Conservation (phyloP, 2,888 invertebrate genomes). For the Lasius fuliginosus region DNA sequence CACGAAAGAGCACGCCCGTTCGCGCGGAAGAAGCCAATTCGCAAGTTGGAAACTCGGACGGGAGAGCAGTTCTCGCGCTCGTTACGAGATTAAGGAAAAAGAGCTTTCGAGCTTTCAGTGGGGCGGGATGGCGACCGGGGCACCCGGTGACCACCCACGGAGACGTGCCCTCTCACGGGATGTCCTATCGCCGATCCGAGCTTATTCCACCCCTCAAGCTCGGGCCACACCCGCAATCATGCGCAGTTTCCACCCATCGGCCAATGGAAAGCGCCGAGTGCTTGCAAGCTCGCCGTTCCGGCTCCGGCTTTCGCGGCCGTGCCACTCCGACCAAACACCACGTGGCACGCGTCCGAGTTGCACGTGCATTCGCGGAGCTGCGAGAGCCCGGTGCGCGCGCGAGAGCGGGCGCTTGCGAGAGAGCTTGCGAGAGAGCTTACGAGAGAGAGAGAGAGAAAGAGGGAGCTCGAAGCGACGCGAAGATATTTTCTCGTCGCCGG, state of each 20-base stretch:
- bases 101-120: constrained; percentile 65
- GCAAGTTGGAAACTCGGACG: constrained; percentile 71
- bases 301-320: constrained; percentile 61
- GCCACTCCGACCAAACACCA: constrained; percentile 80
- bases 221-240: constrained; percentile 83
- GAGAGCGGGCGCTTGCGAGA: constrained; percentile 55
- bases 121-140: constrained; percentile 38
- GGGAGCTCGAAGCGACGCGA: constrained; percentile 33
- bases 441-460: constrained; percentile 27
- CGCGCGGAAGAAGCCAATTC: constrained; percentile 68
- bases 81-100: constrained; percentile 76
- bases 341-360: constrained; percentile 85
- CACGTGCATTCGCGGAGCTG: constrained; percentile 83
- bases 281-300: constrained; percentile 82
- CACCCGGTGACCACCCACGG: constrained; percentile 78
- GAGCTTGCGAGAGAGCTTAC: constrained; percentile 22
- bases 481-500: neutral
- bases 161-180: constrained; percentile 80
- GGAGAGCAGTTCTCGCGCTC: constrained; percentile 70
- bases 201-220: constrained; percentile 82
- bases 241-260: constrained; percentile 84
- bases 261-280: constrained; percentile 83
- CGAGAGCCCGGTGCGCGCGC: constrained; percentile 64
- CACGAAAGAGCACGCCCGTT: constrained; percentile 47
- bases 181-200: constrained; percentile 83